These are phyloP conservation scores for Hirtodrosophila cameraria DNA, from an alignment of 2,888 invertebrate species.

Conservation along the genomic window DNA sequence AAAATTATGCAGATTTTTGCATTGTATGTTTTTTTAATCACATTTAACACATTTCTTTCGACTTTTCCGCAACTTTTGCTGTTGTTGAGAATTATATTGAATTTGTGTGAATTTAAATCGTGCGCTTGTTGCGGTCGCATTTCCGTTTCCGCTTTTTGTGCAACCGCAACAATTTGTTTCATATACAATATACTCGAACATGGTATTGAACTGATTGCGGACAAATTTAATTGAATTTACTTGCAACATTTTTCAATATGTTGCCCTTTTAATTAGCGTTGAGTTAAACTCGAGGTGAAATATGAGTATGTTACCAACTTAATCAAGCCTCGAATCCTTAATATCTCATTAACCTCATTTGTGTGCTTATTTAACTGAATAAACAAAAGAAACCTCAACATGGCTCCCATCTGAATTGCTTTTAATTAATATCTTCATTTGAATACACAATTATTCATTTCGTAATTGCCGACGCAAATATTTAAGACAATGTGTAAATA, in stretches of 20 bases:
- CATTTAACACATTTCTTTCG: constrained; percentile 25
- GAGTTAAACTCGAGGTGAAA: constrained; percentile 18
- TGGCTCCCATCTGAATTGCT: background rate
- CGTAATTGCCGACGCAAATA: constrained; percentile 52
- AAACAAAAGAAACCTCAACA: background rate
- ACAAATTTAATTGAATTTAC: constrained; percentile 68
- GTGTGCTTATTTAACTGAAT: constrained; percentile 25
- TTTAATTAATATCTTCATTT: constrained; percentile 50
- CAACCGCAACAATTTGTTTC: constrained; percentile 40
- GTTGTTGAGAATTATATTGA: constrained; percentile 13
- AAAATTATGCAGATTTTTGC: constrained; percentile 43
- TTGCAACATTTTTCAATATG: constrained; percentile 27
- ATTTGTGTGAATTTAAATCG: constrained; percentile 32
- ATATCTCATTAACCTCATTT: constrained; percentile 2
- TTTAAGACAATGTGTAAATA: constrained; percentile 27
- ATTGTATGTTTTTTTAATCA: constrained; percentile 29
- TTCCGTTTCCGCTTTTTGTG: constrained; percentile 64
- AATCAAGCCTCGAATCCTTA: constrained; percentile 22
- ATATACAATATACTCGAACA: constrained; percentile 30
- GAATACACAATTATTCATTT: constrained; percentile 41
- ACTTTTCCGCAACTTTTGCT: background rate
- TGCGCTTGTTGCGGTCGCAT: constrained; percentile 48
- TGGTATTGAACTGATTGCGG: constrained; percentile 50
- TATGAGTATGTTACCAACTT: constrained; percentile 18
- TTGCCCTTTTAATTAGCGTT: constrained; percentile 28